These are phyloP conservation scores for Colaptes auratus DNA, from an alignment of 2,113 vertebrate species.

Conservation along the genomic window DNA sequence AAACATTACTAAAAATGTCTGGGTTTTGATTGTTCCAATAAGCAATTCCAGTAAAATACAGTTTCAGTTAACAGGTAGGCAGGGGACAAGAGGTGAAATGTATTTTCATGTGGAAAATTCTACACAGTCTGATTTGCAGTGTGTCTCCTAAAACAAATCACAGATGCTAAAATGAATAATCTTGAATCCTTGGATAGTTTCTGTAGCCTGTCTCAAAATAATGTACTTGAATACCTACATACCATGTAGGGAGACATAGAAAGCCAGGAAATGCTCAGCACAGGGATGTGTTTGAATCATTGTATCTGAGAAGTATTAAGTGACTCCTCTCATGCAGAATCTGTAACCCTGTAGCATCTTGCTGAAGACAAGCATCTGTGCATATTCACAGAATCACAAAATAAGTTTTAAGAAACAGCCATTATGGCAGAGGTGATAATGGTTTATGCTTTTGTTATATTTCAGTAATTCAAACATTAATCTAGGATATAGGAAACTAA, in stretches of 20 bases:
- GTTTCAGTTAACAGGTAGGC: neutral
- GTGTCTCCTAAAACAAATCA: neutral
- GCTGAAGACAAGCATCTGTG: neutral
- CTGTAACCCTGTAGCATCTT: neutral
- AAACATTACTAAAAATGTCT: neutral
- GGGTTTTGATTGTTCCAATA: neutral
- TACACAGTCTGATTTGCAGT: neutral
- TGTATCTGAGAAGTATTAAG: neutral
- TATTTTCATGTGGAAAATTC: neutral
- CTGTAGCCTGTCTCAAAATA: neutral
- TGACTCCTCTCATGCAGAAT: neutral
- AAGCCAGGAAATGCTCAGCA: neutral
- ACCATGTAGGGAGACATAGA: fast-evolving
- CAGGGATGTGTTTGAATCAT: neutral
- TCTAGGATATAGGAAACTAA: neutral
- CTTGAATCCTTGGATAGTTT: neutral
- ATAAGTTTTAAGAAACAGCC: neutral
- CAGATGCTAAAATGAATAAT: neutral
- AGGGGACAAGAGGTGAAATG: neutral
- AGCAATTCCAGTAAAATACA: neutral
- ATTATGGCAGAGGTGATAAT: fast-evolving
- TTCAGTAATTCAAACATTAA: neutral
- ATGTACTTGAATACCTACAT: fast-evolving
- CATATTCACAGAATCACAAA: neutral
- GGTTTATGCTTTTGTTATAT: neutral